Conservation (phyloP, 1,140 invertebrate genomes). For the Tenebrio molitor region DNA sequence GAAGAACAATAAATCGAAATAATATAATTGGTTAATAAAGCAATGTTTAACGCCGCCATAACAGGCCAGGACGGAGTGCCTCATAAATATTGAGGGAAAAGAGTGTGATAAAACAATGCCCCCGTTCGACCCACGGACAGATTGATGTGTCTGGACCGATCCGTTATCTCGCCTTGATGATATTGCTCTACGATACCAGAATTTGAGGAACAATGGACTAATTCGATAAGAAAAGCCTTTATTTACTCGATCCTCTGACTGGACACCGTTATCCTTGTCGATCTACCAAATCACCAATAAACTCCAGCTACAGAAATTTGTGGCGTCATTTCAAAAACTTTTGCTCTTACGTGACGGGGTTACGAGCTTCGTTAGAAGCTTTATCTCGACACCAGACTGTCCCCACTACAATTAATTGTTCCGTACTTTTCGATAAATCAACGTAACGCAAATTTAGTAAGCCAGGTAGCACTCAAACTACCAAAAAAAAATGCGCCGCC, state of each 20-base stretch:
- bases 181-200: constrained; percentile 24
- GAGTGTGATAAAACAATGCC: constrained; percentile 35
- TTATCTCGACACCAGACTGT: too few species aligned
- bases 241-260: constrained; percentile 1
- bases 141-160: constrained; percentile 20
- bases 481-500: constrained; percentile 68
- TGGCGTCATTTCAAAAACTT: too few species aligned
- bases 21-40: constrained; percentile 41
- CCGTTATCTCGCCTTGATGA: constrained; percentile 24
- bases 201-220: constrained; percentile 13
- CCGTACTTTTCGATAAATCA: too few species aligned
- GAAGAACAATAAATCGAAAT: constrained; percentile 38
- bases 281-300: too few species aligned
- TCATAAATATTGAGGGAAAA: constrained; percentile 29
- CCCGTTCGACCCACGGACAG: not conserved
- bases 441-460: too few species aligned
- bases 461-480: too few species aligned
- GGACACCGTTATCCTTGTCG: too few species aligned
- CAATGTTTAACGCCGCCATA: constrained; percentile 37
- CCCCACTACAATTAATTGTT: too few species aligned
- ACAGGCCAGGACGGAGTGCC: not conserved
- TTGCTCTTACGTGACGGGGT: too few species aligned
- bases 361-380: too few species aligned
- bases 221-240: constrained; percentile 6
- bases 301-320: too few species aligned